Base-by-base conservation (phyloP, 2,888 invertebrate genomes). In the Lasioglossum oenotherae region DNA sequence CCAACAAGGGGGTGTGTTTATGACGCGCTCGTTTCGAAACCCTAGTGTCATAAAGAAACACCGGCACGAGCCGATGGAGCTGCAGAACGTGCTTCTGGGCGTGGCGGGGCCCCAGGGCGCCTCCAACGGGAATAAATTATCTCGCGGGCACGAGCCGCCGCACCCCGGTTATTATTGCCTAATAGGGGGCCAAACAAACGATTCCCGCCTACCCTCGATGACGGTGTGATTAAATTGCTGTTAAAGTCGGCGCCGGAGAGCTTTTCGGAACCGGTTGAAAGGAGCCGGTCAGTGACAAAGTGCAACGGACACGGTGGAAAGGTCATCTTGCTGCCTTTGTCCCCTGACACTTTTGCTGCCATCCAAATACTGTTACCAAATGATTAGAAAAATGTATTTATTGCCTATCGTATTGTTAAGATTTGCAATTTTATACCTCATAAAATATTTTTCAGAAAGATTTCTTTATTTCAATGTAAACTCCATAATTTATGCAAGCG, bases 61-160 rank as follows among this genome's bases (percentile, higher is more conserved):
- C 92, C 90, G 91, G 92, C 92, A 91, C 92, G 92, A 92, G 92
- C 88, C 91, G 86, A 77, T 82, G 84, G 78, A 80, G 89, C 87
- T 82, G 84, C 85, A 80, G 86, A 87, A 83, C 82, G 81, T 76
- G 90, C 82, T 91, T 90, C 93, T 94, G 94, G 94, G 94, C 94
- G 94, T 94, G 94, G 93, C 93, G 92, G 91, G 93, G 92, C 93
- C 93, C 92, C 93, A 92, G 94, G 93, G 93, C 91, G 93, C 93
- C 94, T 92, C 92, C 91, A 92, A 88, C 91, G 92, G 91, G 92
- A 94, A 94, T 94, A 94, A 95, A 94, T 95, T 94, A 94, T 93
- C 91, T 90, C 86, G 82, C 80, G 85, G 81, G 85, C 85, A 81
- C 87, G 90, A 82, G 88, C 89, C 90, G 91, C 90, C 93, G 92